Base-by-base conservation (phyloP, 2,113 vertebrate species). In the Anolis sagrei region DNA sequence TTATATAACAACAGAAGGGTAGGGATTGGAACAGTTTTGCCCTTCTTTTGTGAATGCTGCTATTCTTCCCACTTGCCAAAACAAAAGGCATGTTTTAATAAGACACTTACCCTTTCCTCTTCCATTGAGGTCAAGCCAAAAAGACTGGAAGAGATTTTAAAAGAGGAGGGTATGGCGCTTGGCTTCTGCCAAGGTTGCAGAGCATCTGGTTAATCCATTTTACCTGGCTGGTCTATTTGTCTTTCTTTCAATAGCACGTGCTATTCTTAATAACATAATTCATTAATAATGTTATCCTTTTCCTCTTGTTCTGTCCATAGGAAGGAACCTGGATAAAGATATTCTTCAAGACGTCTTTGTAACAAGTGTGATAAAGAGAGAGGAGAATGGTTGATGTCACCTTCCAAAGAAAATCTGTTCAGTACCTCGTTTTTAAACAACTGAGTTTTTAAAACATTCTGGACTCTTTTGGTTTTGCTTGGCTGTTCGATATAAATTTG, bases 251-350 rank as follows among this genome's bases (percentile, higher is more conserved):
- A 25, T 27, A 32, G 34, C 44, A 7, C 10, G n/a, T 5, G 1
- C 75, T 89, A 7, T n/a, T 75, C 9, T 25, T 87, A 66, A 1
- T 4, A 62, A 76, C 58, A 1, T 58, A 86, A 85, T 4, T n/a
- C 5, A 4, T 9, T 76, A 21, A 80, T 66, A 89, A 87, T 76
- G 87, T 90, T 48, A 88, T 11, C 49, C 66, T 86, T 34, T 32
- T n/a, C 75, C 5, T 91, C 83, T 92, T 89, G 62, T 91, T 94
- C 76, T 94, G 29, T 94, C 91, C 92, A n/a, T 92, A 99, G 98
- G 98, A 7, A 97, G 96, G 76, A 97, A 99, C 92, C 93, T 99
- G 96, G 97, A 99, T 95, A 97, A 96, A 85, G 96, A 97, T 14
- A 93, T 96, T 80, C 96, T 99, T 86, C 95, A 95, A 93, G 94